Evolutionary conservation across 2,113 vertebrate species (phyloP), one percentile per base, ranked within the genome.

Genomic region (Tupaia tana): DNA sequence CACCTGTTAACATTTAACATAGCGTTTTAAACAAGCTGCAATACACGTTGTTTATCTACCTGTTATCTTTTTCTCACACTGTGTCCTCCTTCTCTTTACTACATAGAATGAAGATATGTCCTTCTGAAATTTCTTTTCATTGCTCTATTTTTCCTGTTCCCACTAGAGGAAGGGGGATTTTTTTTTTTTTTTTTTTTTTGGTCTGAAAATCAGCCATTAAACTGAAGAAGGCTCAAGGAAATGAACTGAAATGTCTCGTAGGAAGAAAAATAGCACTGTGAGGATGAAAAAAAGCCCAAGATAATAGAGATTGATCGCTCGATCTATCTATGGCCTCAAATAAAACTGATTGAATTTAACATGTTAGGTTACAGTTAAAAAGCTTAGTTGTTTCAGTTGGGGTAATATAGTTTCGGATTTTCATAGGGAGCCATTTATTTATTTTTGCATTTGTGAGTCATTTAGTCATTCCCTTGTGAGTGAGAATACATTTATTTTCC

Each of bases 361-460:
- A 97, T 54, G 67, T 97, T 98, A 98, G 96, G 97, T 98, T 98
- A 98, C 97, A 96, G 97, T 98, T 98, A 98, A 98, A 96, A 98
- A 97, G 94, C 91, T 81, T 93, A 91, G 96, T 98, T 98, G 96
- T 98, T 98, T 98, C 95, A 8, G 74, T 96, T 93, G 78, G 80
- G 95, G 95, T 98, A 98, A 98, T 98, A 97, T 29, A 92, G 96
- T 98, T 98, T 98, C 95, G 97, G 96, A 97, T 98, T 98, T 98
- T 99, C 96, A 86, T 71, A 93, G 97, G 97, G 95, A 98, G 93
- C 95, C 97, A 97, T 98, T 98, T 98, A 98, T 98, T 98, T 99
- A 98, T 98, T 98, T 99, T 98, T 98, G 97, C 97, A 97, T 99
- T 98, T 98, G 97, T 98, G 98, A 98, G 97, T 98, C 98, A 98